These are phyloP conservation scores for Drosophila paucipuncta DNA, from an alignment of 2,888 invertebrate species.

Conservation along the genomic window DNA sequence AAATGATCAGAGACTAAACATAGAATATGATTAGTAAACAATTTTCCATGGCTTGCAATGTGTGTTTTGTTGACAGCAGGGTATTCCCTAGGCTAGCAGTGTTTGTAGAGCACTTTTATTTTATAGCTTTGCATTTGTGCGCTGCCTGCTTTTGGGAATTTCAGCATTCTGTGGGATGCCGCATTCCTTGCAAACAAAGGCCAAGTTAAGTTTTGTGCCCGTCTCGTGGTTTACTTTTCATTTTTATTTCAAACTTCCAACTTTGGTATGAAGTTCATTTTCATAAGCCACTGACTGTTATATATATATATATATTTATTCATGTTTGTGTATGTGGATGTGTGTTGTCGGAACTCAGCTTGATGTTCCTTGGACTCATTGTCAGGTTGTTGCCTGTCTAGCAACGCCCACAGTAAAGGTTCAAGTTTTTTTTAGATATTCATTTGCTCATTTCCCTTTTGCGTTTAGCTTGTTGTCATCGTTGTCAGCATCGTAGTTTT, in stretches of 20 bases:
- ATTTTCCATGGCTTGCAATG: too few species aligned
- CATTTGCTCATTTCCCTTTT: conserved; percentile 59
- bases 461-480: conserved; percentile 38
- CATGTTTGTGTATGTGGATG: neutral
- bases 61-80: neutral
- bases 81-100: neutral
- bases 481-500: conserved; percentile 34
- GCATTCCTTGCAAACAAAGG: conserved; percentile 58
- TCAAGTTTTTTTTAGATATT: conserved; percentile 47
- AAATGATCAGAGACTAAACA: neutral
- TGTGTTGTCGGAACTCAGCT: conserved; percentile 8
- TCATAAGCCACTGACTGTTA: conserved; percentile 29
- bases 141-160: conserved; percentile 29
- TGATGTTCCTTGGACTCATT: conserved; percentile 50
- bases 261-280: conserved; percentile 62
- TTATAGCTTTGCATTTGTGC: conserved; percentile 6
- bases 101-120: neutral
- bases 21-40: neutral
- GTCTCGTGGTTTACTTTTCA: conserved; percentile 67
- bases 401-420: conserved; percentile 38
- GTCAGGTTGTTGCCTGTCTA: conserved; percentile 79
- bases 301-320: neutral
- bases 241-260: conserved; percentile 42
- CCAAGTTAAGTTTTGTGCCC: conserved; percentile 20
- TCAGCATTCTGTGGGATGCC: conserved; percentile 25